Conservation (phyloP, 2,888 invertebrate genomes). For the Megamerina dolium region DNA sequence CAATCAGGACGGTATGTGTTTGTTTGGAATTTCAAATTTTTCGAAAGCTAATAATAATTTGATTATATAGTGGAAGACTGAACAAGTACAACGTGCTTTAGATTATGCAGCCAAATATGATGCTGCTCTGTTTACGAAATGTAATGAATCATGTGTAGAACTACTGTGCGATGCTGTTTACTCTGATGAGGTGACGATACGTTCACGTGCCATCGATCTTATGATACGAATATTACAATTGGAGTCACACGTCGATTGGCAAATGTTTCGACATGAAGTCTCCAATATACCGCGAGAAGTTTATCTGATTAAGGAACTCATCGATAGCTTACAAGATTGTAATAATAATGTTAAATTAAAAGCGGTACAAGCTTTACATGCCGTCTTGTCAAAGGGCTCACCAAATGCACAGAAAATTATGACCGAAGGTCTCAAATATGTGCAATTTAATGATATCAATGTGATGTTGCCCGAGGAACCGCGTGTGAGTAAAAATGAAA, state of each 20-base stretch:
- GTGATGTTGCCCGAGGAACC: conserved; percentile 30
- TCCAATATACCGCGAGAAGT: conserved; percentile 45
- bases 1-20: conserved; percentile 30
- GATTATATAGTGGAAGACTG: conserved; percentile 34
- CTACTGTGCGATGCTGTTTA: conserved; percentile 35
- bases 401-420: conserved; percentile 38
- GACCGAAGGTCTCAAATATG: conserved; percentile 35
- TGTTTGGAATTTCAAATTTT: background rate
- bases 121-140: conserved; percentile 44
- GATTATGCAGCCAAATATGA: conserved; percentile 48
- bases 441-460: conserved; percentile 30
- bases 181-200: conserved; percentile 41
- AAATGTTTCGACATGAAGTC: conserved; percentile 44
- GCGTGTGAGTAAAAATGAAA: conserved; percentile 29
- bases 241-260: conserved; percentile 45
- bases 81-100: conserved; percentile 38
- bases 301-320: conserved; percentile 35
- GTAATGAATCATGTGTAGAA: conserved; percentile 42
- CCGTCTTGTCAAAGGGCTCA: conserved; percentile 37
- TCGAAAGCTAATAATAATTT: background rate
- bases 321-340: conserved; percentile 37
- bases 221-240: conserved; percentile 37
- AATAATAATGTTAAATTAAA: conserved; percentile 42
- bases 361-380: conserved; percentile 38
- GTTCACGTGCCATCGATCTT: conserved; percentile 40